Conservation (phyloP, 2,888 invertebrate genomes). For the Seira ritae region DNA sequence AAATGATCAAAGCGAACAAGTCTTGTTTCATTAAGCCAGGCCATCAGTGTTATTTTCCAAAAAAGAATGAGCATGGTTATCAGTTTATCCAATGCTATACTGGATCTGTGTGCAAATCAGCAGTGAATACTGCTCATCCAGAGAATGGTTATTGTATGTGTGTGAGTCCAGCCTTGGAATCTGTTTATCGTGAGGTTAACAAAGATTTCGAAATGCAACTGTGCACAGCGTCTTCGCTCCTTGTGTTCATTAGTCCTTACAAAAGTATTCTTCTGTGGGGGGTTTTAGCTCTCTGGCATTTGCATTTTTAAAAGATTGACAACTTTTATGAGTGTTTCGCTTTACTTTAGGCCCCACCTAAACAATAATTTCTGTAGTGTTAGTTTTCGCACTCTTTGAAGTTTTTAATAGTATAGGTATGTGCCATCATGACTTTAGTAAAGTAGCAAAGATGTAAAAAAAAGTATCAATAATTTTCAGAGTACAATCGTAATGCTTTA, state of each 20-base stretch:
- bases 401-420: too few relatives aligned
- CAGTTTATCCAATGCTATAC: slow-evolving; percentile 31
- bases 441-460: too few relatives aligned
- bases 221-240: slow-evolving; percentile 14
- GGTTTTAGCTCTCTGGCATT: too few relatives aligned
- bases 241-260: neutral
- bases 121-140: slow-evolving; percentile 31
- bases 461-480: too few relatives aligned
- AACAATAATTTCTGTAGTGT: too few relatives aligned
- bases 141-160: slow-evolving; percentile 61
- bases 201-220: slow-evolving; percentile 36
- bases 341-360: too few relatives aligned
- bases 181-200: slow-evolving; percentile 20
- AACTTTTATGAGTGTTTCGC: too few relatives aligned
- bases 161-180: neutral
- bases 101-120: slow-evolving; percentile 38
- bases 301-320: neutral
- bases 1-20: slow-evolving; percentile 38
- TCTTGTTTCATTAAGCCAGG: slow-evolving; percentile 60
- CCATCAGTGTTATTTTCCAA: slow-evolving; percentile 63
- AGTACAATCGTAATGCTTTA: too few relatives aligned
- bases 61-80: slow-evolving; percentile 33
- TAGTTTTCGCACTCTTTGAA: too few relatives aligned
- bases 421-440: too few relatives aligned
- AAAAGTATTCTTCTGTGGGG: too few relatives aligned